Base-by-base conservation (phyloP, 2,888 invertebrate genomes). In the Dolomedes plantarius region DNA sequence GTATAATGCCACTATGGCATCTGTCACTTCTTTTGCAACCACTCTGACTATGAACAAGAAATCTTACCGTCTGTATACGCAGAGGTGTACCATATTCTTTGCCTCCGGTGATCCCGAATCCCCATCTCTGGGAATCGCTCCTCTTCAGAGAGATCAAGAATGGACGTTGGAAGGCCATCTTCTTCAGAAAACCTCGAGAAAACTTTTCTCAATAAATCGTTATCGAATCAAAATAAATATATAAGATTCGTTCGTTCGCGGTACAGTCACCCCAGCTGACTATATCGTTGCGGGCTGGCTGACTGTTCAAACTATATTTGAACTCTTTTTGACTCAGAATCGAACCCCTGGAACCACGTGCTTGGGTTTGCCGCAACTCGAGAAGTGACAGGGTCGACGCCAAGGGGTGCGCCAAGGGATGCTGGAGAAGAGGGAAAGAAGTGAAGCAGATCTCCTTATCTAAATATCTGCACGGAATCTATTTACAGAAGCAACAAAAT, bases 21-120 rank as follows among this genome's bases (percentile, higher is more conserved):
- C n/a, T n/a, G n/a, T n/a, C n/a, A n/a, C n/a, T n/a, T n/a, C n/a
- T n/a, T n/a, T n/a, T n/a, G n/a, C n/a, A n/a, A n/a, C n/a, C n/a
- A n/a, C n/a, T n/a, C n/a, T n/a, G n/a, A n/a, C n/a, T n/a, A n/a
- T n/a, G n/a, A n/a, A n/a, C n/a, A 36, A 7, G 9, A 36, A 36
- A 7, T 7, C 94, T 94, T 93, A 97, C 97, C 95, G 97, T 97
- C 92, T 97, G 97, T 89, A 97, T 95, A 91, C 95, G 94, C 89
- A 97, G 94, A 50, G 97, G 97, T 89, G 96, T 95, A 90, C 96
- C 96, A 91, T 97, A 97, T 93, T 98, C 97, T 92, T 95, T 96
- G 90, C 97, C 97, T 89, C 97, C 97, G 92, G 97, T 97, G 89
- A 98, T 94, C 90, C 97, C 94, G 92, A 98, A 97, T 90, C 98